These are phyloP conservation scores for Erythrolamprus reginae DNA, from an alignment of 2,113 vertebrate species.

Conservation along the genomic window DNA sequence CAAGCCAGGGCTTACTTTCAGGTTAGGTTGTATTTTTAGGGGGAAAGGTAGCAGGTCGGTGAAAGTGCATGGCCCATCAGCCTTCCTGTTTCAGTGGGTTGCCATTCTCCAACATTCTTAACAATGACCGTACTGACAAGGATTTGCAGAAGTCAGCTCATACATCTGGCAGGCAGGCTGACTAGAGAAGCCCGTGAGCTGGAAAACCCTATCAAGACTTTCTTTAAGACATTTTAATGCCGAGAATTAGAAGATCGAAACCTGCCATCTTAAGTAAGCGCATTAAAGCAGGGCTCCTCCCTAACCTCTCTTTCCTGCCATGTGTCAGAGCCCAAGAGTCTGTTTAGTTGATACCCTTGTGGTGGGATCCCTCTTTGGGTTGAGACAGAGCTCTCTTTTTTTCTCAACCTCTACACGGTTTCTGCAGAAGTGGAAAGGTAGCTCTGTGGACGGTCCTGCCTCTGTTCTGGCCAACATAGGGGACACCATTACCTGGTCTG, in stretches of 20 bases:
- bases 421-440: neutral
- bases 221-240: neutral
- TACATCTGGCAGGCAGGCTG: neutral
- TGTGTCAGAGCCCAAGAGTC: neutral
- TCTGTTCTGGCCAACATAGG: too few species aligned
- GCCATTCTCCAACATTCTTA: neutral
- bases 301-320: neutral
- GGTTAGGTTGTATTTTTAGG: too few species aligned
- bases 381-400: neutral
- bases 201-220: neutral
- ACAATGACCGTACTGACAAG: neutral
- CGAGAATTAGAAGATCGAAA: neutral
- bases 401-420: neutral
- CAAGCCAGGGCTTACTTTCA: too few species aligned
- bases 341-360: neutral
- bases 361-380: neutral
- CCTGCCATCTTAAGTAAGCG: neutral
- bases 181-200: neutral
- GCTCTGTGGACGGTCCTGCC: neutral
- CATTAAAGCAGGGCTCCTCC: neutral
- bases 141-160: neutral
- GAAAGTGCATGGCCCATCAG: neutral
- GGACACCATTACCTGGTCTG: conserved; percentile 81
- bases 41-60: too few species aligned
- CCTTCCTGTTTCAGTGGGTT: neutral